Percentiles rank a stretch among this genome's conserved stretches.
These are phyloP conservation scores for Heloderma charlesbogerti DNA, from an alignment of 2,113 vertebrate genomes.

Conservation along the genomic window DNA sequence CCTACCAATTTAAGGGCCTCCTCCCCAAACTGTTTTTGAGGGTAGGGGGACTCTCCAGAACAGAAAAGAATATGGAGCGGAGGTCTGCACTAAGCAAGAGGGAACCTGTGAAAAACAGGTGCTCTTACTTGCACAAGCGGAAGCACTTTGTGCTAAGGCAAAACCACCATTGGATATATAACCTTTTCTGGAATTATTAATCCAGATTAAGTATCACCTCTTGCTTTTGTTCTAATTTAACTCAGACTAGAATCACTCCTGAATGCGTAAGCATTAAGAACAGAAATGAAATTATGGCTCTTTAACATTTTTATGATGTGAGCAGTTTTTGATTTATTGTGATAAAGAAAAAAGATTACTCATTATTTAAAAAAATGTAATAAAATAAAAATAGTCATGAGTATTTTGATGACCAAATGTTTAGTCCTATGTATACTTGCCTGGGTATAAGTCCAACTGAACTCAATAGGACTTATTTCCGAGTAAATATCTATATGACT, in stretches of 20 bases:
- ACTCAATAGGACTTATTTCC: not conserved
- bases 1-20: too few relatives aligned
- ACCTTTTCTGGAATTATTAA: not conserved
- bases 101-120: too few relatives aligned
- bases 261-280: not conserved
- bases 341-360: too few relatives aligned
- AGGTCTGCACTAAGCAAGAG: too few relatives aligned
- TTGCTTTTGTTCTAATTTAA: not conserved
- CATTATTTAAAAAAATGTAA: too few relatives aligned
- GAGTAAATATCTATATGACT: not conserved
- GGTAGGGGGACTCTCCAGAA: too few relatives aligned
- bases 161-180: not conserved
- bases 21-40: too few relatives aligned
- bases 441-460: not conserved
- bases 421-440: not conserved
- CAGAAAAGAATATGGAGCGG: too few relatives aligned
- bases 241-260: not conserved
- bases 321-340: too few relatives aligned
- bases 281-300: not conserved
- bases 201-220: not conserved
- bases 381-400: not conserved
- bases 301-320: too few relatives aligned
- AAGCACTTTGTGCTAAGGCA: too few relatives aligned
- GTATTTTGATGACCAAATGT: not conserved
- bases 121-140: too few relatives aligned